Conservation (phyloP, 2,113 vertebrate genomes). For the Peromyscus maniculatus region DNA sequence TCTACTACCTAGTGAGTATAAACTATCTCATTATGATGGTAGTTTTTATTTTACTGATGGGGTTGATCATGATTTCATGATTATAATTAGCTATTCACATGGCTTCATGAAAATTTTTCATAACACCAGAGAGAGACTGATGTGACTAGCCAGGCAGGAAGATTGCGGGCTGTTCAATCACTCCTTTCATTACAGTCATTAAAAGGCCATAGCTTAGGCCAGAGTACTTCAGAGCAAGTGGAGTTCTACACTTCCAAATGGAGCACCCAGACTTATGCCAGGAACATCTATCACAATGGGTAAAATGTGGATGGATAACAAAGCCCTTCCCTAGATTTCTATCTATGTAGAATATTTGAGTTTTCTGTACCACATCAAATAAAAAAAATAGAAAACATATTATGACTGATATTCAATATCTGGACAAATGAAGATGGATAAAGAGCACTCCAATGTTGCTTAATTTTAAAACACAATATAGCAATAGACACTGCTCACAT, state of each 20-base stretch:
- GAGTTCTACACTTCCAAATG: background rate
- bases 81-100: background rate
- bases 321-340: background rate
- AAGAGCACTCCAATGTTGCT: background rate
- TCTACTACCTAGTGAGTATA: background rate
- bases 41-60: conserved; percentile 59
- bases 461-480: background rate
- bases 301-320: background rate
- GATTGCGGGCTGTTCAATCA: background rate
- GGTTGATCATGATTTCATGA: background rate
- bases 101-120: conserved; percentile 2
- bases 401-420: background rate
- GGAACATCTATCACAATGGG: background rate
- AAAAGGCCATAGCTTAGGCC: background rate
- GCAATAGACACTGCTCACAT: background rate
- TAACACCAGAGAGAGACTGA: background rate
- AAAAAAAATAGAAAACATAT: background rate
- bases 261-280: background rate
- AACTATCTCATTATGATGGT: conserved; percentile 9
- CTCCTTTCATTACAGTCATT: background rate
- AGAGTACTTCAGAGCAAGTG: background rate
- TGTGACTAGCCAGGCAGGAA: background rate
- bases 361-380: background rate
- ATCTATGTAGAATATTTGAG: background rate
- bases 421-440: background rate